Evolutionary conservation across 2,888 invertebrate genomes (phyloP).

Genomic region (Ophion ventricosus): DNA sequence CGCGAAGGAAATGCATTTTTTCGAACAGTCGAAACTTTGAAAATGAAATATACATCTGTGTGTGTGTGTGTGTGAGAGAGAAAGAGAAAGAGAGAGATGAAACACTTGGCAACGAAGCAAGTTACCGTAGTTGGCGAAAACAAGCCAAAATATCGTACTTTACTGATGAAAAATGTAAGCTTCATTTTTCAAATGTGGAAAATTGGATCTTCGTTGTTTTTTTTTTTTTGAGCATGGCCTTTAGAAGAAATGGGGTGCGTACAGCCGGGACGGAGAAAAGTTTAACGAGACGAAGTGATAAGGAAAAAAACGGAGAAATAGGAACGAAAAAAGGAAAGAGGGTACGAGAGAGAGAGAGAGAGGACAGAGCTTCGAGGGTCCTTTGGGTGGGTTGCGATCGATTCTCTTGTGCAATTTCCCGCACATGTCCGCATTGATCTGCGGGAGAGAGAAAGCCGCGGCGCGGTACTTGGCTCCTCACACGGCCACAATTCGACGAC

Average conservation of each 20-base stretch:
- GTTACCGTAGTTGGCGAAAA: background rate
- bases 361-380: constrained; percentile 70
- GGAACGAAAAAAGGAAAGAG: background rate
- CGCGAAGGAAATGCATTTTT: too few species aligned
- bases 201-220: background rate
- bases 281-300: constrained; percentile 3
- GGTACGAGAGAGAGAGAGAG: background rate
- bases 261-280: background rate
- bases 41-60: too few species aligned
- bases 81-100: background rate
- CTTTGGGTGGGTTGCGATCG: constrained; percentile 75
- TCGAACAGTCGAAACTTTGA: too few species aligned
- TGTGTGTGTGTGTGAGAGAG: too few species aligned
- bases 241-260: background rate
- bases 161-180: background rate
- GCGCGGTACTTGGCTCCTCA: constrained; percentile 78
- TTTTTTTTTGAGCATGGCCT: background rate
- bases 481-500: constrained; percentile 62
- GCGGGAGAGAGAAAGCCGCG: constrained; percentile 61
- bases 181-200: background rate
- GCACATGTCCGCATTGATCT: constrained; percentile 83
- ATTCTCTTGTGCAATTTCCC: constrained; percentile 82
- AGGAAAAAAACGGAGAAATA: background rate
- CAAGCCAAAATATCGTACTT: background rate
- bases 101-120: background rate